These are phyloP conservation scores for Limnephilus rhombicus DNA, from an alignment of 2,888 invertebrate species.

Conservation along the genomic window DNA sequence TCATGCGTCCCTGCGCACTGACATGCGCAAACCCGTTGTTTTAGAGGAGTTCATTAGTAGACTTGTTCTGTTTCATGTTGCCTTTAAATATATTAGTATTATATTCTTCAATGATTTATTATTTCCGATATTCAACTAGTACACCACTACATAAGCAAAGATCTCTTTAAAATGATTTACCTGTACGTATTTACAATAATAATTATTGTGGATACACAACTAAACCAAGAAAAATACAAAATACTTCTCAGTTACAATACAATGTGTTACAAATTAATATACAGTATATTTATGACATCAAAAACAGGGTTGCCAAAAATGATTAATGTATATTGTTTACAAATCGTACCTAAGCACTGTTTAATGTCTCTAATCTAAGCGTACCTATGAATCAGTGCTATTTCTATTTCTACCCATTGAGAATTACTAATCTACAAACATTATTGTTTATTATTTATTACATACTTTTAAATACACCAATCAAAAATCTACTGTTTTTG, in stretches of 20 bases:
- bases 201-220: background rate
- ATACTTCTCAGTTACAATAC: background rate
- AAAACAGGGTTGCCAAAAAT: background rate
- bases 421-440: background rate
- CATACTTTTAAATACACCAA: constrained; percentile 1
- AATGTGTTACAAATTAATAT: background rate
- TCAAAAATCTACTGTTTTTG: background rate
- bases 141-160: no score
- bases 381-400: background rate
- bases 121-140: no score
- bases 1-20: no score
- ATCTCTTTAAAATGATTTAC: background rate
- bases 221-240: background rate
- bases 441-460: background rate
- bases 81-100: no score
- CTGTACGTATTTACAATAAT: background rate
- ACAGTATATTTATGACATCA: background rate
- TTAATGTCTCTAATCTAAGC: background rate
- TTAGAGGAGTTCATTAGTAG: no score
- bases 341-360: background rate
- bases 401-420: background rate
- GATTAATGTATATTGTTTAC: background rate
- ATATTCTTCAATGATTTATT: no score
- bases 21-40: no score
- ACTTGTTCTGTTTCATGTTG: no score